Percentiles rank a stretch among this genome's conserved stretches.
phyloP scores from a whole-genome alignment of 2,113 vertebrate species.

The Xenus cinereus region DNA sequence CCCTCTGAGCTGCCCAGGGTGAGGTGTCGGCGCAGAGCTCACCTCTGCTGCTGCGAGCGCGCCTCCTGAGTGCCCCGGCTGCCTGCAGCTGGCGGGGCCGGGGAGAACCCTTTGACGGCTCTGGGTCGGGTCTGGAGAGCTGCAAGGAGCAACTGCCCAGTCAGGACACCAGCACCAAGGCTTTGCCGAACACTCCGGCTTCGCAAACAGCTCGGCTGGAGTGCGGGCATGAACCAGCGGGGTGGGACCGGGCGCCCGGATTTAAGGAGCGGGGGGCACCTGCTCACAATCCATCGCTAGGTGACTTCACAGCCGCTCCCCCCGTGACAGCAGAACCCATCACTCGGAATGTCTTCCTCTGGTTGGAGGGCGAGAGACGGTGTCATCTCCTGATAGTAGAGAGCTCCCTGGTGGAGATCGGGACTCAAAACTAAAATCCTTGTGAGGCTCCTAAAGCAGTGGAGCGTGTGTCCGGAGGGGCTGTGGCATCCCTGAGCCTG shows the following conservation, averaged over 20 bases:
- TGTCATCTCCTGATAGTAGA: background rate
- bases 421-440: background rate
- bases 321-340: too few species aligned
- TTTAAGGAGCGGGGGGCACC: too few species aligned
- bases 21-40: background rate
- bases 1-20: too few species aligned
- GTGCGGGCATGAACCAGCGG: background rate
- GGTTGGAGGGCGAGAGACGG: too few species aligned
- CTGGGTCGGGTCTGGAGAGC: background rate
- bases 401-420: background rate
- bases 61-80: background rate
- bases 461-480: too few species aligned
- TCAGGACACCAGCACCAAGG: background rate
- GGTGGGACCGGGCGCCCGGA: too few species aligned
- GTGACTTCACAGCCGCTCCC: too few species aligned
- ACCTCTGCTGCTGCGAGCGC: background rate
- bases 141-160: background rate
- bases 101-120: background rate
- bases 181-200: background rate
- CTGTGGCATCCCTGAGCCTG: too few species aligned
- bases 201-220: background rate
- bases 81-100: background rate
- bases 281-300: too few species aligned
- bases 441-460: too few species aligned
- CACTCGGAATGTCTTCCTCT: too few species aligned